Conservation (phyloP, 2,113 vertebrate genomes). For the Electrona antarctica region DNA sequence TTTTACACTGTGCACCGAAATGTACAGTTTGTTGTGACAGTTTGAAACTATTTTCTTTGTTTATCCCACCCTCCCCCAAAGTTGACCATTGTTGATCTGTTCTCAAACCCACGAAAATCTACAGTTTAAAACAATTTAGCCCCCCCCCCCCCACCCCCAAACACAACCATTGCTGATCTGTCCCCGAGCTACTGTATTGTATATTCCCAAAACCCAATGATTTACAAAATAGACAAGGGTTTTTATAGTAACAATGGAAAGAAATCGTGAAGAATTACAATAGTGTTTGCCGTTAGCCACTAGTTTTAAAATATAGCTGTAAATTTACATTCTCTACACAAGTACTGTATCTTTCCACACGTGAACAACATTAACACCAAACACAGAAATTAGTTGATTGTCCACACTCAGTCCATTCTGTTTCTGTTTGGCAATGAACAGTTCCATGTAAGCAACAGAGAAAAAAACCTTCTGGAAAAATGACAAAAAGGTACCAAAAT, state of each 20-base stretch:
- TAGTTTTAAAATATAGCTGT: conserved; percentile 99
- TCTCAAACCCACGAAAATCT: conserved; percentile 34
- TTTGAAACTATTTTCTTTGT: conserved; percentile 74
- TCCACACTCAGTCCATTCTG: conserved; percentile 94
- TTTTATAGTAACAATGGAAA: conserved; percentile 83
- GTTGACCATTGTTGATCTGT: neutral
- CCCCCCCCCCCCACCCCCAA: conserved; percentile 33
- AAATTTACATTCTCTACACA: conserved; percentile 99
- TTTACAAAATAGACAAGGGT: conserved; percentile 82
- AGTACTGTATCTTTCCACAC: conserved; percentile 99
- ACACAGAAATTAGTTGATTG: conserved; percentile 99
- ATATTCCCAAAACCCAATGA: conserved; percentile 60
- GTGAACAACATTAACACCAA: conserved; percentile 98
- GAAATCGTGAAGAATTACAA: conserved; percentile 91
- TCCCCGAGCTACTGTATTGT: conserved; percentile 62
- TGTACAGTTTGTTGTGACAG: conserved; percentile 75
- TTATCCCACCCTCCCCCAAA: too few relatives aligned
- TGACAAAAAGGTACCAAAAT: conserved; percentile 86
- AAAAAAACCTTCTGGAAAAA: conserved; percentile 80
- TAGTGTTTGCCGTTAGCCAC: conserved; percentile 98
- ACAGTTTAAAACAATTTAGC: conserved; percentile 78
- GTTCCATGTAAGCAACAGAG: conserved; percentile 88
- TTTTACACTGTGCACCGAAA: conserved; percentile 65
- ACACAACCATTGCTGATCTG: conserved; percentile 83
- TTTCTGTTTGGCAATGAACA: conserved; percentile 95